Evolutionary conservation across 2,797 vertebrate genomes (phyloP).

Genomic region (Strix occidentalis): DNA sequence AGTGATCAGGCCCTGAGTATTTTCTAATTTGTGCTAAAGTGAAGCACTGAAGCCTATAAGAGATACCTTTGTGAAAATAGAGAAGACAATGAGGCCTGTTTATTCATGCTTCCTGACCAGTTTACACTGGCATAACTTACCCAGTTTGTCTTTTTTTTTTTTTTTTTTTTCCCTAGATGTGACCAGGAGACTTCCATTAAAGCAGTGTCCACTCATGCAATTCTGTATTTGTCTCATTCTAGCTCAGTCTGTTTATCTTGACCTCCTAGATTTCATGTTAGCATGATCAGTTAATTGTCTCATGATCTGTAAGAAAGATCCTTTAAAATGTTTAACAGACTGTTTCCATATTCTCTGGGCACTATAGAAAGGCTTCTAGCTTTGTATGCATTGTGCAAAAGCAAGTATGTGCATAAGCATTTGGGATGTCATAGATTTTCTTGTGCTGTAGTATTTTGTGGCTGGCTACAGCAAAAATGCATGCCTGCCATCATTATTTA

Average conservation of each 20-base stretch:
- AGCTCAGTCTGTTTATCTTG: not conserved
- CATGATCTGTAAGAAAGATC: not conserved
- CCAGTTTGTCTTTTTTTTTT: not conserved
- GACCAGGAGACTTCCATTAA: not conserved
- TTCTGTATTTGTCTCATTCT: not conserved
- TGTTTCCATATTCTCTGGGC: not conserved
- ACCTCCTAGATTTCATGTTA: not conserved
- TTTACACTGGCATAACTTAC: not conserved
- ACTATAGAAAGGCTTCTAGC: not conserved
- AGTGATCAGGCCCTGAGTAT: not conserved
- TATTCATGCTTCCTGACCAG: not conserved
- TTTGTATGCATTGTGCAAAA: not conserved
- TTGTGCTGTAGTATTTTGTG: not conserved
- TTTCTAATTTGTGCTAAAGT: not conserved
- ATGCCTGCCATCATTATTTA: not conserved
- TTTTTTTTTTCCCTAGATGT: not conserved
- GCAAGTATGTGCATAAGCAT: accelerated
- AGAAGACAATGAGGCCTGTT: not conserved
- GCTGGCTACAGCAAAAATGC: not conserved
- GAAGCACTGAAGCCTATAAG: not conserved
- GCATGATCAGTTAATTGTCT: not conserved
- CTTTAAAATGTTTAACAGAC: not conserved
- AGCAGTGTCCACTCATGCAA: not conserved
- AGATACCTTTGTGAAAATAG: not conserved
- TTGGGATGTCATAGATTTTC: not conserved